Base-by-base conservation (phyloP, 2,888 invertebrate species). In the Keiferia lycopersicella region DNA sequence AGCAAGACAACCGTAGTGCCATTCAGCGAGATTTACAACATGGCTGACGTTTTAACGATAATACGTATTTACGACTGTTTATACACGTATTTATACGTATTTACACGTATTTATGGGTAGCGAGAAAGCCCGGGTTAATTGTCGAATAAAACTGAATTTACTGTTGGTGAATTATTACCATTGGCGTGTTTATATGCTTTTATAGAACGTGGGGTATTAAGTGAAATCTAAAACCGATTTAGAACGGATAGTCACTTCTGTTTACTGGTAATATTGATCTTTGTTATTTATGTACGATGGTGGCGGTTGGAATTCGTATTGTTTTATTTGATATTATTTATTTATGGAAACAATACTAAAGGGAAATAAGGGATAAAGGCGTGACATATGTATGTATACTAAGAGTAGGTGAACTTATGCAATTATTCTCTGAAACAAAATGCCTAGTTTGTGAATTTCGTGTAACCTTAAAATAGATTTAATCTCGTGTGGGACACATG, bases 71-170 rank as follows among this genome's bases (percentile, higher is more conserved):
- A 89, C 88, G 88, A 86, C 41, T 67, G 58, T 67, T 67, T 65
- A 53, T 57, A 38, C 51, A 41, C 77, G 88, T 56, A 87, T 88
- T 89, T 91, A 88, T 82, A 87, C 77, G 83, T 85, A 86, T 90
- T 89, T 87, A 88, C 84, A 84, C 77, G 80, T 86, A 87, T 88
- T 88, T 88, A 88, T 83, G 84, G 80, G 78, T 79, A 83, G 72
- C 85, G 86, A 83, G 87, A 88, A 90, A 88, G 88, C 86, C 79
- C 82, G 77, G 88, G 90, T 92, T 92, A 88, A 91, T 91, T 90
- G 91, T 86, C 88, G 87, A 87, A 92, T 91, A 89, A 92, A 91
- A 88, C 88, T 86, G 82, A 91, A 90, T 92, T 91, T 91, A 91
- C 84, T 80, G 80, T 30, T 50, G 34, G 50, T 41, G 61, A 61